A percentile compares a stretch with the other conserved stretches of the same genome.
phyloP scores from a whole-genome alignment of 1,140 invertebrate species.

The Calliopsis andreniformis region DNA sequence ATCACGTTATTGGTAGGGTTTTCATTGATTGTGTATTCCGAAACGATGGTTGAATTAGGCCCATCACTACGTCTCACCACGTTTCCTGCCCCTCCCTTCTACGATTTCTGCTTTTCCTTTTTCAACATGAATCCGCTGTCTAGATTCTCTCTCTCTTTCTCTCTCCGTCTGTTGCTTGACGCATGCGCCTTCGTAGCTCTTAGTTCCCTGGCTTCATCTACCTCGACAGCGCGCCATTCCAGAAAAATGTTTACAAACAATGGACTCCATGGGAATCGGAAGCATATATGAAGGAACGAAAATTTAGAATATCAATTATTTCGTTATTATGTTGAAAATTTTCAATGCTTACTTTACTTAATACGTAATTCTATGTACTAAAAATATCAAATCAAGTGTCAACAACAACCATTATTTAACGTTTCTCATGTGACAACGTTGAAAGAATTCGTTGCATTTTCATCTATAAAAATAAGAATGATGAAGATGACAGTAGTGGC shows the following conservation, averaged over 20 bases:
- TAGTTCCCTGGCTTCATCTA: constrained; percentile 10
- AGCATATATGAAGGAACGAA: neutral
- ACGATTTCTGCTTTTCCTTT: constrained; percentile 15
- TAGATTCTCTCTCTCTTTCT: neutral
- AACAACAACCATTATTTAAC: too few species aligned
- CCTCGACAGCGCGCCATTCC: constrained; percentile 1
- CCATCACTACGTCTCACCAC: constrained; percentile 44
- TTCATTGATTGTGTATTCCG: neutral
- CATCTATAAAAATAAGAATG: too few species aligned
- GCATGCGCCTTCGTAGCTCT: neutral
- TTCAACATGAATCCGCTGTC: neutral
- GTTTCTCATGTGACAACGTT: too few species aligned
- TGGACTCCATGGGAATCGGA: neutral
- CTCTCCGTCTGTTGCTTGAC: constrained; percentile 3
- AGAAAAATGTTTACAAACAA: constrained; percentile 54
- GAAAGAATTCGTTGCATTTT: too few species aligned
- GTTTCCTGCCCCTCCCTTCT: constrained; percentile 55
- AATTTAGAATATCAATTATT: neutral
- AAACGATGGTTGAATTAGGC: constrained; percentile 25
- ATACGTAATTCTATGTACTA: too few species aligned
- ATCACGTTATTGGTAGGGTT: neutral
- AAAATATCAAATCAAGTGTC: too few species aligned
- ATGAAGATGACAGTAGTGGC: too few species aligned
- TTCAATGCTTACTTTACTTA: too few species aligned
- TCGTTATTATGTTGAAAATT: too few species aligned